Percentiles rank a stretch among this genome's conserved stretches.
These are phyloP conservation scores for Coelopa pilipes DNA, from an alignment of 2,888 invertebrate genomes.

Conservation along the genomic window DNA sequence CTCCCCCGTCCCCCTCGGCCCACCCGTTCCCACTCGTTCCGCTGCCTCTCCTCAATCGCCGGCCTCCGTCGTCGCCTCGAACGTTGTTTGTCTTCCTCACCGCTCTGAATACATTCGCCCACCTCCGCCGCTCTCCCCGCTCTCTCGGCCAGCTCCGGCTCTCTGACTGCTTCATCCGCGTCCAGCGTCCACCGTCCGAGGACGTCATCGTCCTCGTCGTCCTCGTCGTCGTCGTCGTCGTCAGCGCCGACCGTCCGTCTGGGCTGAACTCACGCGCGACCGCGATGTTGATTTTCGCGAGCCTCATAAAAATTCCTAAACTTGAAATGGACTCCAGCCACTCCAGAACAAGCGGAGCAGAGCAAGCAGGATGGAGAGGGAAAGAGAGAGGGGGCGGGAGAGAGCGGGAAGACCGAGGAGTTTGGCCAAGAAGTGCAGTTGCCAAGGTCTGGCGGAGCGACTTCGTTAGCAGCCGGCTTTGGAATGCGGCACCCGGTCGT, in stretches of 20 bases:
- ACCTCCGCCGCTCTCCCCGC: neutral
- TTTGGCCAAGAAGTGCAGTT: neutral
- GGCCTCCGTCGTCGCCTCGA: no score
- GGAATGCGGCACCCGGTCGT: constrained; percentile 30
- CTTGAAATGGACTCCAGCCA: constrained; percentile 31
- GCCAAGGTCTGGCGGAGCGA: neutral
- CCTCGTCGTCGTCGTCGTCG: no score
- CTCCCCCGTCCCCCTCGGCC: no score
- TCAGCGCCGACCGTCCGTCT: constrained; percentile 29
- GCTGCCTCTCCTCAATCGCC: no score
- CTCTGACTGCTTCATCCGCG: neutral
- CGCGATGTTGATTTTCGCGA: constrained; percentile 32
- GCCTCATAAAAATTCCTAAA: constrained; percentile 41
- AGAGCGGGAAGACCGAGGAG: neutral
- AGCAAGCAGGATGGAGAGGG: no score
- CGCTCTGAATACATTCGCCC: neutral
- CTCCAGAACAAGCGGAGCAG: no score
- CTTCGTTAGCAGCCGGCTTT: constrained; percentile 14
- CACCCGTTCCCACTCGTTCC: no score
- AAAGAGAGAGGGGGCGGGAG: neutral
- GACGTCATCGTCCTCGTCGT: neutral
- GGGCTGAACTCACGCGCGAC: constrained; percentile 30
- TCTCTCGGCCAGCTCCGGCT: neutral
- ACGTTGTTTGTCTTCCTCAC: neutral
- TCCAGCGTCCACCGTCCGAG: neutral